Evolutionary conservation across 2,888 invertebrate species (phyloP).

Genomic region (Salticus scenicus): DNA sequence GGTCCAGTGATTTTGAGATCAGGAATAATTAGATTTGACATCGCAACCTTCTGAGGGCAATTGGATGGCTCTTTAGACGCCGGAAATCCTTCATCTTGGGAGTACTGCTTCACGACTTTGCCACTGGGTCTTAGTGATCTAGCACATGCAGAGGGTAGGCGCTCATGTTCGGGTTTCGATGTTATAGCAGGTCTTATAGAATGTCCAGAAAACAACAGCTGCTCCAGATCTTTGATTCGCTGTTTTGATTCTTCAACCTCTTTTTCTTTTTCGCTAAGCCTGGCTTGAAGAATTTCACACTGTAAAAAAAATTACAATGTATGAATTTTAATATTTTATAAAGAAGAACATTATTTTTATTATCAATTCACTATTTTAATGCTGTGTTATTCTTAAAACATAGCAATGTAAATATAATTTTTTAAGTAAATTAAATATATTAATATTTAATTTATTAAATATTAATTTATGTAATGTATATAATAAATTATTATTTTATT

Average conservation of each 20-base stretch:
- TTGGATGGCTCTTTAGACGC: background rate
- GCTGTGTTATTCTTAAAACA: no score
- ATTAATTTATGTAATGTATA: no score
- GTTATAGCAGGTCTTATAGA: background rate
- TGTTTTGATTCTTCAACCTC: constrained; percentile 51
- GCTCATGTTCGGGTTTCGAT: background rate
- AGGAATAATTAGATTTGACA: background rate
- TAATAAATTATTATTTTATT: no score
- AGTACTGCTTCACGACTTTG: constrained; percentile 56
- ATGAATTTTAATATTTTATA: background rate
- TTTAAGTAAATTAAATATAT: no score
- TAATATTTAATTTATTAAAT: no score
- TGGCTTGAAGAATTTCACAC: constrained; percentile 65
- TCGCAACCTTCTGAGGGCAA: background rate
- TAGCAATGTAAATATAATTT: no score
- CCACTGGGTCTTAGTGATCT: background rate
- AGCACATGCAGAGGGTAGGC: background rate
- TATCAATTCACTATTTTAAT: no score
- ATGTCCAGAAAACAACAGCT: constrained; percentile 27
- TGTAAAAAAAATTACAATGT: constrained; percentile 16
- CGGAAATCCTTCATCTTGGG: constrained; percentile 54
- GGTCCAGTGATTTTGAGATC: constrained; percentile 43
- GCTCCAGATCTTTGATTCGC: constrained; percentile 46
- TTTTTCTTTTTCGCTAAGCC: constrained; percentile 47
- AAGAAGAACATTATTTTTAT: no score